phyloP scores from a whole-genome alignment of 2,888 invertebrate species.

The Adelognathus sp. region DNA sequence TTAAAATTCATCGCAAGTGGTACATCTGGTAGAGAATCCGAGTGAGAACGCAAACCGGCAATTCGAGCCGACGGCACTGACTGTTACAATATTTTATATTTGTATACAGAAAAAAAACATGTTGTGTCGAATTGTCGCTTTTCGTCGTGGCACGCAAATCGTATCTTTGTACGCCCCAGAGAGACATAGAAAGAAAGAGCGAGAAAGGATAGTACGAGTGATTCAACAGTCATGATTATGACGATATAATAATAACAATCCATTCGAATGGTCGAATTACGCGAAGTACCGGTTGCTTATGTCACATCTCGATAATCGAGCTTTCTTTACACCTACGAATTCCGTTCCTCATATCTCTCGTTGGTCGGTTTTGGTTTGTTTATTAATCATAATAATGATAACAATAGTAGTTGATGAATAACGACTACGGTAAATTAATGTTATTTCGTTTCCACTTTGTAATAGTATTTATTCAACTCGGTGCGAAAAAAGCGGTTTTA shows the following conservation, averaged over 20 bases:
- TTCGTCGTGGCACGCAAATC: too few species aligned
- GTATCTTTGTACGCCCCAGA: too few species aligned
- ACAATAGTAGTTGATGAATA: conserved; percentile 36
- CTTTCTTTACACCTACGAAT: conserved; percentile 31
- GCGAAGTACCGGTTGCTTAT: conserved; percentile 24
- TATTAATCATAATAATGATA: conserved; percentile 37
- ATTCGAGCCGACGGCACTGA: conserved; percentile 33
- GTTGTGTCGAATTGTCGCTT: conserved; percentile 19
- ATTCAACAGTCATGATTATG: conserved; percentile 27
- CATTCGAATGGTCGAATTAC: conserved; percentile 29
- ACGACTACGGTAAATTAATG: conserved; percentile 35
- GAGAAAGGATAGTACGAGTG: neutral
- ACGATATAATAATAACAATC: conserved; percentile 28
- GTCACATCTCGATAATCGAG: conserved; percentile 42
- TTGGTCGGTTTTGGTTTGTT: conserved; percentile 58
- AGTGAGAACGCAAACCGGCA: conserved; percentile 40
- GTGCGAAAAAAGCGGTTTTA: too few species aligned
- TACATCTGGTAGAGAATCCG: conserved; percentile 22
- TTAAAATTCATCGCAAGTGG: conserved; percentile 21
- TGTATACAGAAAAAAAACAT: conserved; percentile 34
- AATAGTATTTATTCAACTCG: too few species aligned
- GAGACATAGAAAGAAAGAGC: too few species aligned
- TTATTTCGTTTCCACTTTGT: neutral
- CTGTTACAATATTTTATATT: conserved; percentile 21
- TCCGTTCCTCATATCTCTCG: conserved; percentile 46